Conservation (phyloP, 1,140 invertebrate genomes). For the Saccostrea echinata region DNA sequence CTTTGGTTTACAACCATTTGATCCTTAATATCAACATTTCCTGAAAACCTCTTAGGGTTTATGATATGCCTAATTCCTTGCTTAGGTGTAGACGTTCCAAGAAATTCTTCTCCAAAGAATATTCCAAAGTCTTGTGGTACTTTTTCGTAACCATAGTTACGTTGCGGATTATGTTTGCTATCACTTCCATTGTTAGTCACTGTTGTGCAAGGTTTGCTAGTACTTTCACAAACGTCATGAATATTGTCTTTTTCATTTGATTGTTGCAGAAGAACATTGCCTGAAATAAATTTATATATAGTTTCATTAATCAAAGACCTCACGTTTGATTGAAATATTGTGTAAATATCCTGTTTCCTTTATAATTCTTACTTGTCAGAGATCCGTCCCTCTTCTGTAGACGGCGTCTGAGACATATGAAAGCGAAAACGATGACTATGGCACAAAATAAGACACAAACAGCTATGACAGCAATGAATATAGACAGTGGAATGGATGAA, state of each 20-base stretch:
- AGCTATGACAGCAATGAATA: not conserved
- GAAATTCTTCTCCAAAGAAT: not conserved
- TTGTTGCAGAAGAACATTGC: not conserved
- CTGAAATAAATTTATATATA: not conserved
- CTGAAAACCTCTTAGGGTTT: conserved; percentile 13
- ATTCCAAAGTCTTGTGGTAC: conserved; percentile 23
- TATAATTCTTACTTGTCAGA: not conserved
- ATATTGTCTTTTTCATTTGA: conserved; percentile 13
- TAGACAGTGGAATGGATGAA: not conserved
- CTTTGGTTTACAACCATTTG: conserved; percentile 5
- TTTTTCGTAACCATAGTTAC: conserved; percentile 34
- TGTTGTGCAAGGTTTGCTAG: not conserved
- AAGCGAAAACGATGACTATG: not conserved
- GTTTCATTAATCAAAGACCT: no score
- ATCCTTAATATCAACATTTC: conserved; percentile 6
- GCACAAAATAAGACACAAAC: not conserved
- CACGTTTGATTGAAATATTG: no score
- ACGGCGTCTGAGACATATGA: not conserved
- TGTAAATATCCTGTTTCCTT: no score
- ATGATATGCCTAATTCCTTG: not conserved
- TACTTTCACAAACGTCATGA: not conserved
- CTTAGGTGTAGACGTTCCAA: conserved; percentile 5
- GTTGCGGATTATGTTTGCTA: not conserved
- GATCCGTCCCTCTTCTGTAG: not conserved
- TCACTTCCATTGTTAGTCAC: not conserved